A percentile compares a stretch with the other conserved stretches of the same genome.
Evolutionary conservation across 2,888 invertebrate genomes (phyloP).

Genomic region (Argyresthia albistria): DNA sequence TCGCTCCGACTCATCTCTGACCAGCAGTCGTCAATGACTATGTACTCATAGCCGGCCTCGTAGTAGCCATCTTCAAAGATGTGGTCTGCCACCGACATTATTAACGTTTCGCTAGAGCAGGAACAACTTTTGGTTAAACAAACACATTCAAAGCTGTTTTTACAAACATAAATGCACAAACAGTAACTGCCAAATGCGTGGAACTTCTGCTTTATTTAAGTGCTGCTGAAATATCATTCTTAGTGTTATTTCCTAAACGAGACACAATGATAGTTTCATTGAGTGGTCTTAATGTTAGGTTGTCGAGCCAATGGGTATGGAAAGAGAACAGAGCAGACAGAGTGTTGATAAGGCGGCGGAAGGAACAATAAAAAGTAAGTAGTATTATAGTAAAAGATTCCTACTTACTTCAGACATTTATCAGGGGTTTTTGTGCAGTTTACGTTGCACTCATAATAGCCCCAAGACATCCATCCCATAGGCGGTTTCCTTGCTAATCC

Average conservation of each 20-base stretch:
- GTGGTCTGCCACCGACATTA: constrained; percentile 73
- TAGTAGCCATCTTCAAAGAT: constrained; percentile 78
- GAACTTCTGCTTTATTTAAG: background rate
- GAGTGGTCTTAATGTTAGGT: background rate
- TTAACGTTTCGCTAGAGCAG: constrained; percentile 71
- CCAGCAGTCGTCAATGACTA: constrained; percentile 87
- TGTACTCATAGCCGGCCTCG: constrained; percentile 81
- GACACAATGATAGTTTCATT: background rate
- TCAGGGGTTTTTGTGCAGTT: constrained; percentile 73
- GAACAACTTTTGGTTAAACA: background rate
- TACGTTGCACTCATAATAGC: constrained; percentile 75
- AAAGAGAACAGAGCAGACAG: too few relatives aligned
- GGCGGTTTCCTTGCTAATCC: constrained; percentile 77
- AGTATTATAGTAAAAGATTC: too few relatives aligned
- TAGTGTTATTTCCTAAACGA: too few relatives aligned
- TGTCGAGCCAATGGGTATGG: too few relatives aligned
- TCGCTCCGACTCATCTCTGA: constrained; percentile 71
- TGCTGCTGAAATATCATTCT: too few relatives aligned
- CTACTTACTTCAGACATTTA: constrained; percentile 75
- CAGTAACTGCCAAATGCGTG: too few relatives aligned
- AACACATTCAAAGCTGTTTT: too few relatives aligned
- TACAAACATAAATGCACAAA: too few relatives aligned
- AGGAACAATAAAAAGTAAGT: too few relatives aligned
- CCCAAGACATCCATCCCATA: constrained; percentile 85
- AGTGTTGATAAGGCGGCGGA: too few relatives aligned